Base-by-base conservation (phyloP, 2,888 invertebrate genomes). In the Lepidochrysops patricia region DNA sequence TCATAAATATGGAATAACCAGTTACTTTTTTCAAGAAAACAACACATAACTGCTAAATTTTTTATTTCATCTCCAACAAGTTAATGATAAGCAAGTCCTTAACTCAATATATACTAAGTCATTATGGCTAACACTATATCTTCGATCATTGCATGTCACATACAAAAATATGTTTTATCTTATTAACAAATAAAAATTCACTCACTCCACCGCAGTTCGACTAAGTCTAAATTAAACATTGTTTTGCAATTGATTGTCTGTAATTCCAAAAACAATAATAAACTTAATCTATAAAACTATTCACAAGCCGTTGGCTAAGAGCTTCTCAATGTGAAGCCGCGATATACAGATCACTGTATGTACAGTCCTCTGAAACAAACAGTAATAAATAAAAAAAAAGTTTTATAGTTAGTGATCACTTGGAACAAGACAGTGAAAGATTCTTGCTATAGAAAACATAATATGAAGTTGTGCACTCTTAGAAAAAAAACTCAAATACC, bases 121-220 rank as follows among this genome's bases (percentile, higher is more conserved):
- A 76, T 84, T 82, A 84, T 80, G 74, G 74, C 82, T 84, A 82
- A 79, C 75, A 75, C 70, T 73, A 77, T 79, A 78, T 69, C 72
- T 73, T 74, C 73, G 76, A 72, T 72, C 73, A 71, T 76, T 76
- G 74, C 76, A 80, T 76, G 76, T 83, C 79, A 81, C 77, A 81
- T 87, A 87, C 77, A 87, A 87, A 86, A 85, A 84, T 84, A 86
- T 82, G 76, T 82, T 67, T 64, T 81, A 82, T 81, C 80, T 80
- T 80, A 79, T 65, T 77, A 79, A 82, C 79, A 82, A 83, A 81
- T 76, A 74, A 84, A 87, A 85, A 84, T 80, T 79, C 86, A 86
- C 82, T 81, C 82, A 76, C 79, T 74, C 78, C 74, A 79, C 77
- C 81, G 79, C 76, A 76, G 76, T 77, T 76, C 61, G 77, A 78